These are phyloP conservation scores for Falco punctatus DNA, from an alignment of 2,113 vertebrate species.

Conservation along the genomic window DNA sequence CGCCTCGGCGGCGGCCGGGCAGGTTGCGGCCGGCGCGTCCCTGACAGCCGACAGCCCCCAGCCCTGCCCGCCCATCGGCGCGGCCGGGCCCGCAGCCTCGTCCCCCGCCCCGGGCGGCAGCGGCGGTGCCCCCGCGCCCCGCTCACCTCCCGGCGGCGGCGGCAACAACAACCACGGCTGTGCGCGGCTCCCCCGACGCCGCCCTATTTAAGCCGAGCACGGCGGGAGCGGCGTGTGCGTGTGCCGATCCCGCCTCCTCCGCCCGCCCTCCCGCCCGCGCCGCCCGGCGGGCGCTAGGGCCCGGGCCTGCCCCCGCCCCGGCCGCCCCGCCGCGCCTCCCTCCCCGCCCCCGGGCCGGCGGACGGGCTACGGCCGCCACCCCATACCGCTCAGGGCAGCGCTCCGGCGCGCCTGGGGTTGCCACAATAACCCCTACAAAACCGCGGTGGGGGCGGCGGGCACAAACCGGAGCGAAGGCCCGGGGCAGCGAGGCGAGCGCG, in stretches of 20 bases:
- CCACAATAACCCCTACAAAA: too few species aligned
- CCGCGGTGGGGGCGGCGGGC: too few species aligned
- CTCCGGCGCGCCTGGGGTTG: too few species aligned
- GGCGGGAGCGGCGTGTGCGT: slow-evolving; percentile 8
- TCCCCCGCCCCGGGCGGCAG: not conserved
- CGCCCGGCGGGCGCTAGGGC: not conserved
- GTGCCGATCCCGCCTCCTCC: not conserved
- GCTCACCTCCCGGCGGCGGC: not conserved
- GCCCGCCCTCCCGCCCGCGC: not conserved
- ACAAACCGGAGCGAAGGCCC: too few species aligned
- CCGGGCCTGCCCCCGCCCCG: not conserved
- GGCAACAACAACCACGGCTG: not conserved
- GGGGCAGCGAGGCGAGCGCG: too few species aligned
- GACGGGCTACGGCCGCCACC: too few species aligned
- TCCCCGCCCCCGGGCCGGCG: too few species aligned
- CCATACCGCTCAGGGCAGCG: too few species aligned
- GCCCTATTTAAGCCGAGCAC: slow-evolving; percentile 40
- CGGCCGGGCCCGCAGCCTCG: not conserved
- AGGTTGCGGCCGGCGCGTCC: not conserved
- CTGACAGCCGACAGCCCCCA: not conserved
- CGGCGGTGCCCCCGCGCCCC: fast-evolving
- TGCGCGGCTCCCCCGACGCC: not conserved
- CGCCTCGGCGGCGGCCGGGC: not conserved
- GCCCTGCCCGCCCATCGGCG: not conserved
- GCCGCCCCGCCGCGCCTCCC: too few species aligned